Percentiles rank a stretch among this genome's conserved stretches.
Evolutionary conservation across 2,113 vertebrate genomes (phyloP).

Genomic region (Neoarius graeffei): DNA sequence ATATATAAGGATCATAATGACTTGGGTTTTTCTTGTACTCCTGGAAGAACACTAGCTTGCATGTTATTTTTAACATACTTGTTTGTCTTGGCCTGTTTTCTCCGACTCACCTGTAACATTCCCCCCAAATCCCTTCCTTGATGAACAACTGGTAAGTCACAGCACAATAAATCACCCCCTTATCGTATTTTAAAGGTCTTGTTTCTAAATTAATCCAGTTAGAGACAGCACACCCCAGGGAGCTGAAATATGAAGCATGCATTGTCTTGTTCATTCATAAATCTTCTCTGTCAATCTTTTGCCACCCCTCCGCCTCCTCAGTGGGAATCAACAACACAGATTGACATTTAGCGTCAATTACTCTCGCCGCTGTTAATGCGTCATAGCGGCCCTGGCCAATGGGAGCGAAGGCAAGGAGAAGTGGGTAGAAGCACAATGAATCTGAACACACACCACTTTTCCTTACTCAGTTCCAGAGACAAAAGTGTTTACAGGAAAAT

Average conservation of each 20-base stretch:
- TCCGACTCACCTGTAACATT: background rate
- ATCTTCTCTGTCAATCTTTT: constrained; percentile 30
- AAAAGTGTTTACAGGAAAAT: constrained; percentile 25
- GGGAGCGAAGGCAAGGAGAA: background rate
- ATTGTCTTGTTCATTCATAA: constrained; percentile 42
- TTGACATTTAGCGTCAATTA: constrained; percentile 39
- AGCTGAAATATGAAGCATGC: background rate
- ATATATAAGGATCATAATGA: background rate
- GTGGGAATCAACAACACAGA: background rate
- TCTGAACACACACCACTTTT: background rate
- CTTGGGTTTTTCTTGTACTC: background rate
- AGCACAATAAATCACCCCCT: constrained; percentile 12
- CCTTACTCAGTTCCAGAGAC: constrained; percentile 9
- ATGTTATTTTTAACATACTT: constrained; percentile 8
- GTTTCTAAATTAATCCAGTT: constrained; percentile 13
- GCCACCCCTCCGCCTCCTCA: constrained; percentile 1
- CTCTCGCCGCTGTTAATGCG: background rate
- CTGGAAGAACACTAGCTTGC: background rate
- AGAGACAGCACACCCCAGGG: constrained; percentile 21
- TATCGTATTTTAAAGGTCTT: constrained; percentile 37
- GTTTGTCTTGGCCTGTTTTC: background rate
- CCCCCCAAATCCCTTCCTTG: background rate
- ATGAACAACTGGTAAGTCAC: background rate
- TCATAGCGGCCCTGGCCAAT: constrained; percentile 1
- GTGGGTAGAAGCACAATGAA: background rate